Conservation (phyloP, 2,797 vertebrate genomes). For the Glyptemys insculpta region DNA sequence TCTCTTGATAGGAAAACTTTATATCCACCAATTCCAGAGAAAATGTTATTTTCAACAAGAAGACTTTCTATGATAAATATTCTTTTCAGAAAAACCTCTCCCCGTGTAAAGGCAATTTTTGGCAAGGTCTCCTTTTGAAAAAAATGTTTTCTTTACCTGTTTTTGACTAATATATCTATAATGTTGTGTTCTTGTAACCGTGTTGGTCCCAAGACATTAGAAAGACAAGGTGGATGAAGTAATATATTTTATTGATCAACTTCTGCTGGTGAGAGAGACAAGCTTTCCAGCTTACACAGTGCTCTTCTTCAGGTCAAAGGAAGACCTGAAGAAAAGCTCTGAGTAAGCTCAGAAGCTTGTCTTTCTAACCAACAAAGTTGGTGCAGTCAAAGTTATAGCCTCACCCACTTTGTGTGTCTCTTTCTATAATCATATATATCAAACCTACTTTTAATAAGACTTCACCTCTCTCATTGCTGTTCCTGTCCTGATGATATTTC, state of each 20-base stretch:
- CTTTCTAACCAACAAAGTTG: not conserved
- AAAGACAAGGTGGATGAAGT: not conserved
- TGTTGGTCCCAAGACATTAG: not conserved
- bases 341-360: not conserved
- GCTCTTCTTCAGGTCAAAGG: not conserved
- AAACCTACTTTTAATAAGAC: not conserved
- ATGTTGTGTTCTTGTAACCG: not conserved
- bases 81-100: not conserved
- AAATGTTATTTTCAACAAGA: not conserved
- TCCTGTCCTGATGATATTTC: not conserved
- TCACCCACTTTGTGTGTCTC: not conserved
- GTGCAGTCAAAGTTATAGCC: not conserved
- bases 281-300: not conserved
- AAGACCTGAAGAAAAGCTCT: not conserved
- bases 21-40: not conserved
- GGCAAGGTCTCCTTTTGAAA: not conserved
- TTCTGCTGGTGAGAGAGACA: not conserved
- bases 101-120: not conserved
- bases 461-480: not conserved
- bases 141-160: not conserved
- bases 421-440: fast-evolving
- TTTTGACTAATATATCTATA: not conserved
- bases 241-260: not conserved
- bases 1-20: not conserved
- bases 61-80: not conserved